A percentile compares a stretch with the other conserved stretches of the same genome.
phyloP scores from a whole-genome alignment of 2,888 invertebrate genomes.

The Clistopyga incitator region DNA sequence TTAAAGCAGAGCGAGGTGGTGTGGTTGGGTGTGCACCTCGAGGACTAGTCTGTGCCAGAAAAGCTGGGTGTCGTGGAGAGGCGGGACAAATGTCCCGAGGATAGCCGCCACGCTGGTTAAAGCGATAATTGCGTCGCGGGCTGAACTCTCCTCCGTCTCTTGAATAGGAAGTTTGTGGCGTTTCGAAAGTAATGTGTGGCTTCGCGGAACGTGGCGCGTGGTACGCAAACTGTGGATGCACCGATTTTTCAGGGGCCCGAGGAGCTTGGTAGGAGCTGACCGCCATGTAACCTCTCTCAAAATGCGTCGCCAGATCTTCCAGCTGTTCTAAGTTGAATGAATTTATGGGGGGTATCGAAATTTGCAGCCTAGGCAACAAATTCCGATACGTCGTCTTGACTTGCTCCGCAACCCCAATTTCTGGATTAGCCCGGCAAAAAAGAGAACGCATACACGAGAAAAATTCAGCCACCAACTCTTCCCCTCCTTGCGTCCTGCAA shows the following conservation, averaged over 20 bases:
- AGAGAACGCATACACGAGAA: conserved; percentile 4
- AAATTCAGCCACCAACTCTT: conserved; percentile 13
- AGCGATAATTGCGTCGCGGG: too few species aligned
- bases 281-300: not conserved
- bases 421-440: not conserved
- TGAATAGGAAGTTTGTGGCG: too few species aligned
- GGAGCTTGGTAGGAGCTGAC: not conserved
- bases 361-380: conserved; percentile 34
- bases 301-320: not conserved
- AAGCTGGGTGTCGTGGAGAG: too few species aligned
- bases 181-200: not conserved
- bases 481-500: not conserved
- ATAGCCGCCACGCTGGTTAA: not conserved
- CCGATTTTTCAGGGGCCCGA: not conserved
- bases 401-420: not conserved
- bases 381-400: conserved; percentile 23
- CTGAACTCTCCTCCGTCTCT: not conserved
- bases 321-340: not conserved
- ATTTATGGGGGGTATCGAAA: not conserved
- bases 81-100: too few species aligned
- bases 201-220: not conserved
- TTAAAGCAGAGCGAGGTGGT: too few species aligned
- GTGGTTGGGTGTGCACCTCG: too few species aligned
- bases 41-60: too few species aligned
- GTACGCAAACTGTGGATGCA: not conserved